Evolutionary conservation across 2,797 vertebrate species (phyloP), one percentile per base, ranked within the genome.

Genomic region (Melanotaenia maccullochi): DNA sequence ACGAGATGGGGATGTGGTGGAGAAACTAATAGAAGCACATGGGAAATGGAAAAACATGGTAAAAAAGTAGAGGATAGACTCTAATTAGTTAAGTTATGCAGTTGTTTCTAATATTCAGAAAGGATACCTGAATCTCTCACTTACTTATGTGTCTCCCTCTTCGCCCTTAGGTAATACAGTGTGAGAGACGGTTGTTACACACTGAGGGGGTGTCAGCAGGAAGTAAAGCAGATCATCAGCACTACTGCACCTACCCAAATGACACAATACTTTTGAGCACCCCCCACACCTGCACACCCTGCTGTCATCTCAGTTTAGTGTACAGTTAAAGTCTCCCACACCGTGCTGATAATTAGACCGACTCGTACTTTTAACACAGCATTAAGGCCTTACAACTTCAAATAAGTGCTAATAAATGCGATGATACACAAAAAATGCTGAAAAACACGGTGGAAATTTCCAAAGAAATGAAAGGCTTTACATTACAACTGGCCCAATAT

Each of bases 111-210:
- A 84, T 75, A 35, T 61, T 77, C 69, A 62, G 73, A 78, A 74
- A 84, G 79, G 75, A 78, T 84, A 90, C 81, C 89, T 81, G 78
- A 83, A 62, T 82, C 30, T 78, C 59, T 63, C 49, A 20, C 58
- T 64, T 67, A 57, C 70, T 35, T 40, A 35, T 38, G 56, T 5
- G 12, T 83, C 77, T 75, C 69, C 82, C 65, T 87, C 84, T 85
- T 86, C 75, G 72, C 73, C 84, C 86, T 90, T 94, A 93, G 94
- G 94, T 94, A 93, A 94, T 93, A 90, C 91, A 94, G 81, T 35
- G 75, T 54, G 85, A 81, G 83, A 86, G 91, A 90, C 79, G 85
- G 79, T 83, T 90, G 74, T 79, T 90, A 91, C 91, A 91, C 82
- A 89, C 88, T 82, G 89, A 92, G 73, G 84, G 90, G 85, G 82